A percentile compares a stretch with the other conserved stretches of the same genome.
phyloP scores from a whole-genome alignment of 1,140 invertebrate genomes.

The Battus philenor region DNA sequence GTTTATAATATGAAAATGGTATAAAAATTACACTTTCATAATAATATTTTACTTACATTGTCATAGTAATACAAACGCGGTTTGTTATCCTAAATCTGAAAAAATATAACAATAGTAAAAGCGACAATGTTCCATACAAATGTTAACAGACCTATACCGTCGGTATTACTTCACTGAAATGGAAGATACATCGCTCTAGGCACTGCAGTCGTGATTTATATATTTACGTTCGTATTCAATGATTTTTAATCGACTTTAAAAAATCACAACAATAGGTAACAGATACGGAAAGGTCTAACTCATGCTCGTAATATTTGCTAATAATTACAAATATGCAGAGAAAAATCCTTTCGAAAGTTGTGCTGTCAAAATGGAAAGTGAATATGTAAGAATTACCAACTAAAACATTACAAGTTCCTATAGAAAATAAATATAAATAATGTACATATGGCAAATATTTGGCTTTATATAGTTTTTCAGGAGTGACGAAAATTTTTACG shows the following conservation, averaged over 20 bases:
- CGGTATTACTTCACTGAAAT: conserved; percentile 47
- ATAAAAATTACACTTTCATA: conserved; percentile 75
- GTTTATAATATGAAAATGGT: conserved; percentile 74
- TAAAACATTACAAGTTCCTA: conserved; percentile 38
- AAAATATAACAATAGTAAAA: conserved; percentile 75
- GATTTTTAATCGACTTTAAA: conserved; percentile 44
- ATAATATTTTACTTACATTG: conserved; percentile 64
- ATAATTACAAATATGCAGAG: conserved; percentile 64
- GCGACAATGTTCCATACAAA: conserved; percentile 62
- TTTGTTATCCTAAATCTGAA: conserved; percentile 64
- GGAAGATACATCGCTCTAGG: conserved; percentile 60
- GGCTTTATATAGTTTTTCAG: conserved; percentile 55
- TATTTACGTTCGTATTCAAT: conserved; percentile 39
- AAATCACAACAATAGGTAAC: conserved; percentile 40
- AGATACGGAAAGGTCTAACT: conserved; percentile 51
- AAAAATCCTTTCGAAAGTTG: conserved; percentile 43
- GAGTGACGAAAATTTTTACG: conserved; percentile 21
- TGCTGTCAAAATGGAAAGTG: conserved; percentile 17
- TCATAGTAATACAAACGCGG: conserved; percentile 69
- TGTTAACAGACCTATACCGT: conserved; percentile 51
- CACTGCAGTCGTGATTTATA: conserved; percentile 53
- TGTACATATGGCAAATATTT: conserved; percentile 72
- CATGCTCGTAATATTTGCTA: conserved; percentile 61
- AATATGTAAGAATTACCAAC: conserved; percentile 38
- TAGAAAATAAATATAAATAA: conserved; percentile 64